These are phyloP conservation scores for Sinocyclocheilus maitianheensis DNA, from an alignment of 2,113 vertebrate species.

Conservation along the genomic window DNA sequence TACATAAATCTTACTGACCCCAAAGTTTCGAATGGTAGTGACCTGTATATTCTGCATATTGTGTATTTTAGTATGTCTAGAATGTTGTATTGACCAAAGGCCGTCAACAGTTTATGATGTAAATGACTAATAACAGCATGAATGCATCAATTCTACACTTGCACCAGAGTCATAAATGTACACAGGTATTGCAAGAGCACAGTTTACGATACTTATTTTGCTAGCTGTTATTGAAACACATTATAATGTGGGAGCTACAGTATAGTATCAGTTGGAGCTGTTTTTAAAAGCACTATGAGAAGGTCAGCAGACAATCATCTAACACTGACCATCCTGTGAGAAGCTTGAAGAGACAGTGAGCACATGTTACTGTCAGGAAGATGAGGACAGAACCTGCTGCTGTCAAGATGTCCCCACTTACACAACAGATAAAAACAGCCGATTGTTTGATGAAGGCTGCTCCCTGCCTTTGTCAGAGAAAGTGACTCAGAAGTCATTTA, in stretches of 20 bases:
- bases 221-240: neutral
- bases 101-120: neutral
- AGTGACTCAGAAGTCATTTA: conserved; percentile 51
- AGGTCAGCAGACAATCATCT: neutral
- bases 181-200: neutral
- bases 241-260: neutral
- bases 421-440: conserved; percentile 41
- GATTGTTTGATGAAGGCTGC: conserved; percentile 43
- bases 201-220: neutral
- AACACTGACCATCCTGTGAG: neutral
- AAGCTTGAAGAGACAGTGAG: conserved; percentile 14
- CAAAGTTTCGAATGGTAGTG: neutral
- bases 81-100: neutral
- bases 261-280: conserved; percentile 1
- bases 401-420: conserved; percentile 40
- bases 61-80: neutral
- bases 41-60: too few species aligned
- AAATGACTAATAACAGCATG: neutral
- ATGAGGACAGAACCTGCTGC: conserved; percentile 38
- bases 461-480: conserved; percentile 41
- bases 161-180: neutral
- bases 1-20: neutral
- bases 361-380: conserved; percentile 51
- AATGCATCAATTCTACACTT: neutral
- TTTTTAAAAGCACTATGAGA: neutral